Percentiles rank a stretch among this genome's conserved stretches.
Evolutionary conservation across 2,113 vertebrate species (phyloP).

Genomic region (Rissa tridactyla): DNA sequence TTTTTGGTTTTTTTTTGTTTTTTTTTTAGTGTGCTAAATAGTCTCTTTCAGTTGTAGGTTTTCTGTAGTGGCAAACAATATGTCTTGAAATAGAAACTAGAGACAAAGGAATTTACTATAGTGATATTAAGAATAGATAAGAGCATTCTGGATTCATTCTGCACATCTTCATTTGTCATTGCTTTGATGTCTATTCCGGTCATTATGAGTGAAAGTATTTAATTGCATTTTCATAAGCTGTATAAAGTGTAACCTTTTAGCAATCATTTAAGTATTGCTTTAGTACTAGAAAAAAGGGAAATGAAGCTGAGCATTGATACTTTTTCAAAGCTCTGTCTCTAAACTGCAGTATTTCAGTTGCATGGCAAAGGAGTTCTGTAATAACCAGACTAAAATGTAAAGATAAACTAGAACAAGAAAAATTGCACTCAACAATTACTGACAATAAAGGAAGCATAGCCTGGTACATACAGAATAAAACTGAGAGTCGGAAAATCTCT

Average conservation of each 20-base stretch:
- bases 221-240: neutral
- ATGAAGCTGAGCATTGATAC: neutral
- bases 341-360: neutral
- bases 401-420: neutral
- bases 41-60: neutral
- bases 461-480: neutral
- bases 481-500: neutral
- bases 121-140: neutral
- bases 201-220: neutral
- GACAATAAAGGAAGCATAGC: neutral
- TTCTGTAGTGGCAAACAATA: neutral
- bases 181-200: neutral
- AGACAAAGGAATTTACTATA: neutral
- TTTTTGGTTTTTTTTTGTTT: too few relatives aligned
- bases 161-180: neutral
- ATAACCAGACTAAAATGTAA: neutral
- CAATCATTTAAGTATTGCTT: neutral
- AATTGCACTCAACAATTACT: neutral
- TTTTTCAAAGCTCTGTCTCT: neutral
- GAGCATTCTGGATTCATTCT: neutral
- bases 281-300: neutral
- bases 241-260: neutral
- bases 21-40: neutral
- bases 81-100: neutral
- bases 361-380: neutral